A percentile compares a stretch with the other conserved stretches of the same genome.
These are phyloP conservation scores for Bolinopsis microptera DNA, from an alignment of 37 sponge, comb jelly and placozoan genomes.

Conservation along the genomic window DNA sequence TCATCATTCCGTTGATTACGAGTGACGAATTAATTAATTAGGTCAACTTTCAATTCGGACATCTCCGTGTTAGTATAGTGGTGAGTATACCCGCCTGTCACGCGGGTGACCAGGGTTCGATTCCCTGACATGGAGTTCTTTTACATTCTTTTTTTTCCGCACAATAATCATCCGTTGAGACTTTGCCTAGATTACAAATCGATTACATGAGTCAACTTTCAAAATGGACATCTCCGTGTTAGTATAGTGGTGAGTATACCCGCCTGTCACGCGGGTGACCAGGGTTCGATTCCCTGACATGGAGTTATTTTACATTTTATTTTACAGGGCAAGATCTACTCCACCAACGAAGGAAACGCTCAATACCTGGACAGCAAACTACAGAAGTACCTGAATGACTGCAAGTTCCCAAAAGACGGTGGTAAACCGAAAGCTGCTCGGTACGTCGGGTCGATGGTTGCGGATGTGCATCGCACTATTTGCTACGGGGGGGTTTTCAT, in stretches of 20 bases:
- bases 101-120: slow-evolving; percentile 67
- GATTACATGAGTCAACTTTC: no score
- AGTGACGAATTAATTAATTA: no score
- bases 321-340: slow-evolving; percentile 90
- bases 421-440: slow-evolving; percentile 79
- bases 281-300: slow-evolving; percentile 65
- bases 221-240: no score
- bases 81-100: slow-evolving; percentile 67
- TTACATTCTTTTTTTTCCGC: background rate
- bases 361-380: slow-evolving; percentile 86
- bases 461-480: slow-evolving; percentile 97
- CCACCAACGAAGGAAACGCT: slow-evolving; percentile 94
- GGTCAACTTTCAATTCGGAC: no score
- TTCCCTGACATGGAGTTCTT: slow-evolving; percentile 64
- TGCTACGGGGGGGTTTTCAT: slow-evolving; percentile 98
- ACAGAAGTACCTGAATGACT: slow-evolving; percentile 79
- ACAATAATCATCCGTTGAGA: no score
- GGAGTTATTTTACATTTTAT: slow-evolving; percentile 35
- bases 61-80: slow-evolving; percentile 50
- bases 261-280: slow-evolving; percentile 68
- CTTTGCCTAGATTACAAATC: no score
- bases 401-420: slow-evolving; percentile 85
- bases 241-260: slow-evolving; percentile 67
- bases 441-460: slow-evolving; percentile 99
- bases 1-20: no score